Conservation (phyloP, 1,140 invertebrate species). For the Hyposmocoma kahamanoa region DNA sequence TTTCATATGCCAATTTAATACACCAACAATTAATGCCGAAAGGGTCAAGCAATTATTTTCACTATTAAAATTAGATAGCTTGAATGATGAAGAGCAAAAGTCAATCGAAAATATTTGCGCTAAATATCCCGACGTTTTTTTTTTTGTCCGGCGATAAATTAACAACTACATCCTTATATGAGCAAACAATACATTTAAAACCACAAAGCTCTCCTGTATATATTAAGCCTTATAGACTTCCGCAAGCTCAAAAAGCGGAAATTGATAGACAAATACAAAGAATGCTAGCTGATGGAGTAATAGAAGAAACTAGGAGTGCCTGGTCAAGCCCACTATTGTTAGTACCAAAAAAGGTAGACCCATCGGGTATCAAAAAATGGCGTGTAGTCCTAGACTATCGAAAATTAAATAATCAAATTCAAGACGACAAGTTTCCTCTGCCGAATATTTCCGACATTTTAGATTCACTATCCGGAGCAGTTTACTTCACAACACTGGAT, state of each 20-base stretch:
- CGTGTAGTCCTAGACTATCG: constrained; percentile 7
- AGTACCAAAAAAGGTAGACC: constrained; percentile 12
- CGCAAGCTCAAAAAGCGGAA: constrained; percentile 2
- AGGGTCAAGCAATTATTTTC: neutral
- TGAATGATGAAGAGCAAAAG: constrained; percentile 10
- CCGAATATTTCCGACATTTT: constrained; percentile 18
- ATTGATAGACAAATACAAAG: constrained; percentile 7
- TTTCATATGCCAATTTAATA: neutral
- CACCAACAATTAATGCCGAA: neutral
- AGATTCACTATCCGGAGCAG: constrained; percentile 15
- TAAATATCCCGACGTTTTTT: constrained; percentile 5
- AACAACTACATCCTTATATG: neutral
- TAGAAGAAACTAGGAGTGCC: neutral
- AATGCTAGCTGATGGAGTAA: constrained; percentile 6
- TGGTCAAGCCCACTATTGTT: constrained; percentile 19
- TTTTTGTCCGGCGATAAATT: constrained; percentile 10
- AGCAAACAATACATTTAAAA: neutral
- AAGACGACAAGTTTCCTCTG: constrained; percentile 1
- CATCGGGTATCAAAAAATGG: constrained; percentile 11
- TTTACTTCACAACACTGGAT: constrained; percentile 22
- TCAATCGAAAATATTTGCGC: constrained; percentile 1
- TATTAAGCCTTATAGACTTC: neutral
- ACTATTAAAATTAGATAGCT: neutral
- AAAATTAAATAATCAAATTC: constrained; percentile 19
- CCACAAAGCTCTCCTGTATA: neutral